Conservation (phyloP, 1,140 invertebrate genomes). For the Neodiprion lecontei region DNA sequence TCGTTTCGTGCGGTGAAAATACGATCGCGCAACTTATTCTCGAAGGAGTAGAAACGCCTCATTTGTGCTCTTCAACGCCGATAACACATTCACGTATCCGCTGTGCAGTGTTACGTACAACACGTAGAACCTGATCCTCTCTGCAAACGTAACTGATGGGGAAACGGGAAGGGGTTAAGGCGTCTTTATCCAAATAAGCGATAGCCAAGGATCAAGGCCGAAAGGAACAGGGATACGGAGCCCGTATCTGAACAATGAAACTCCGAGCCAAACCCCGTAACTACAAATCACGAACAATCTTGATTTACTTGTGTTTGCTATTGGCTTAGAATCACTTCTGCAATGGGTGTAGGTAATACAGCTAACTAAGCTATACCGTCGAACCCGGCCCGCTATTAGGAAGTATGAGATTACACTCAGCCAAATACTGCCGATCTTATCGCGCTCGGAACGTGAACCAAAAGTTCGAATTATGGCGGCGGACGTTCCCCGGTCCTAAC, state of each 20-base stretch:
- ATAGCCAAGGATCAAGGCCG: not conserved
- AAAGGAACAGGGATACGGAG: not conserved
- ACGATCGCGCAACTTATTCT: no score
- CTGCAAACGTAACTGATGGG: not conserved
- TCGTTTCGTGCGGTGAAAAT: no score
- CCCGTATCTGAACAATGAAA: not conserved
- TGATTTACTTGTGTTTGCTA: conserved; percentile 57
- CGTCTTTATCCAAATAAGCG: conserved; percentile 5
- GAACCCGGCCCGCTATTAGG: conserved; percentile 10
- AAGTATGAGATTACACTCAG: conserved; percentile 16
- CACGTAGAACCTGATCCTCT: not conserved
- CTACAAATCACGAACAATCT: conserved; percentile 57
- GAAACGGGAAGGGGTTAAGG: not conserved
- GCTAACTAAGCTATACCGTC: not conserved
- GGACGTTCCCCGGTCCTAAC: not conserved
- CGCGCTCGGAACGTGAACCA: not conserved
- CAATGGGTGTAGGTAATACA: conserved; percentile 30
- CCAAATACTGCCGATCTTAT: conserved; percentile 14
- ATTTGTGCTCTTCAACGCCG: no score
- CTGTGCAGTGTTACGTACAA: no score
- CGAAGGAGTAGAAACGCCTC: no score
- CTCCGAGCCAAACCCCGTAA: conserved; percentile 24
- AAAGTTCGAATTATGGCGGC: conserved; percentile 7
- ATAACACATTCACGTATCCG: no score
- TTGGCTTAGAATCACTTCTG: conserved; percentile 52